Evolutionary conservation across 1,140 invertebrate species (phyloP).

Genomic region (Drosophila elegans): DNA sequence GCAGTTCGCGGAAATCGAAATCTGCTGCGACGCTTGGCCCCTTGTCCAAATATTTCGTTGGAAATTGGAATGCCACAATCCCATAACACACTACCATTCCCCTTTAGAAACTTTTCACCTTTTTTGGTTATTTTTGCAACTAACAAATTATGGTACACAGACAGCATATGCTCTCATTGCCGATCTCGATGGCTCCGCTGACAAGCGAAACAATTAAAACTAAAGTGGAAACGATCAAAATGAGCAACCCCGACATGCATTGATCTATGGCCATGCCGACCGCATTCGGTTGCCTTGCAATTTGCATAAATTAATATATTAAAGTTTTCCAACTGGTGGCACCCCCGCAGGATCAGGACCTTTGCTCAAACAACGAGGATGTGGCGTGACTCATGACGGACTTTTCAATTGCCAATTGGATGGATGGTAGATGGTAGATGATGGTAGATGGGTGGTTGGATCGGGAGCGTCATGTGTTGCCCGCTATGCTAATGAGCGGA

Average conservation of each 20-base stretch:
- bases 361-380: conserved; percentile 21
- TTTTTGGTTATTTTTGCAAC: conserved; percentile 14
- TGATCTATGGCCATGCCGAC: conserved; percentile 66
- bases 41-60: conserved; percentile 66
- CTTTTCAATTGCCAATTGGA: conserved; percentile 72
- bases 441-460: conserved; percentile 29
- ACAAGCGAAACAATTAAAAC: conserved; percentile 82
- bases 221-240: conserved; percentile 84
- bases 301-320: conserved; percentile 83
- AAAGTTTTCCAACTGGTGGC: conserved; percentile 62
- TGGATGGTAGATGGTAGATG: conserved; percentile 3
- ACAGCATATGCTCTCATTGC: conserved; percentile 48
- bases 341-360: conserved; percentile 60
- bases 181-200: conserved; percentile 39
- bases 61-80: conserved; percentile 68
- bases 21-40: conserved; percentile 28
- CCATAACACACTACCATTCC: background rate
- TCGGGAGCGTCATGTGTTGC: conserved; percentile 46
- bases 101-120: conserved; percentile 9
- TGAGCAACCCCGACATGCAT: conserved; percentile 59
- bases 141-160: conserved; percentile 57
- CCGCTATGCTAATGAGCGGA: conserved; percentile 57
- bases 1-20: conserved; percentile 72
- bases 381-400: conserved; percentile 71
- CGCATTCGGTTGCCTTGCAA: conserved; percentile 55